phyloP scores from a whole-genome alignment of 2,797 vertebrate genomes.

The Phalanger gymnotis region DNA sequence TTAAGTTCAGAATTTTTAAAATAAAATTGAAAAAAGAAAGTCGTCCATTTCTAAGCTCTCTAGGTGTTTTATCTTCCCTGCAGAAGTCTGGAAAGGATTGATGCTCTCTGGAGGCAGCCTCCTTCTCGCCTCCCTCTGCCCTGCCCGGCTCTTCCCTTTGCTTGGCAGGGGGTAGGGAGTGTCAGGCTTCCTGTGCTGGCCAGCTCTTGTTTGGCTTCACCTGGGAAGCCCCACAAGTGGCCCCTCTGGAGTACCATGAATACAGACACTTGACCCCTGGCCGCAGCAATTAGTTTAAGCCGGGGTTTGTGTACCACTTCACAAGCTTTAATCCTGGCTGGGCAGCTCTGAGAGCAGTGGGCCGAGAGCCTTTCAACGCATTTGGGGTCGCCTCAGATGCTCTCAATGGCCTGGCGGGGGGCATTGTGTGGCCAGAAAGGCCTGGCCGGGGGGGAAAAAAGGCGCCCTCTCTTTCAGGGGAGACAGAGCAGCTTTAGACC shows the following conservation, averaged over 20 bases:
- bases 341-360: conserved; percentile 81
- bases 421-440: conserved; percentile 83
- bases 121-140: neutral
- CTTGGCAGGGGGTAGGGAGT: conserved; percentile 29
- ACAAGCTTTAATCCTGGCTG: conserved; percentile 84
- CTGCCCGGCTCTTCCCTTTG: neutral
- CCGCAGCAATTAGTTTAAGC: conserved; percentile 89
- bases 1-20: neutral
- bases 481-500: conserved; percentile 85
- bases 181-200: conserved; percentile 77
- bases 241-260: conserved; percentile 82
- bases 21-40: neutral
- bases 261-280: conserved; percentile 90
- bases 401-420: conserved; percentile 83
- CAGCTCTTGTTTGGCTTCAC: conserved; percentile 84
- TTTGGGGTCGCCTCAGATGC: conserved; percentile 83
- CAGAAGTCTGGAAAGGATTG: neutral
- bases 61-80: neutral
- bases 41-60: neutral
- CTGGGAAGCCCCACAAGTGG: conserved; percentile 83
- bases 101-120: neutral
- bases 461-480: conserved; percentile 84
- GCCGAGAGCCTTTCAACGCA: conserved; percentile 82
- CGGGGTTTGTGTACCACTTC: conserved; percentile 86
- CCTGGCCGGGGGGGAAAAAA: conserved; percentile 77